Base-by-base conservation (phyloP, 2,888 invertebrate species). In the Aromia moschata region DNA sequence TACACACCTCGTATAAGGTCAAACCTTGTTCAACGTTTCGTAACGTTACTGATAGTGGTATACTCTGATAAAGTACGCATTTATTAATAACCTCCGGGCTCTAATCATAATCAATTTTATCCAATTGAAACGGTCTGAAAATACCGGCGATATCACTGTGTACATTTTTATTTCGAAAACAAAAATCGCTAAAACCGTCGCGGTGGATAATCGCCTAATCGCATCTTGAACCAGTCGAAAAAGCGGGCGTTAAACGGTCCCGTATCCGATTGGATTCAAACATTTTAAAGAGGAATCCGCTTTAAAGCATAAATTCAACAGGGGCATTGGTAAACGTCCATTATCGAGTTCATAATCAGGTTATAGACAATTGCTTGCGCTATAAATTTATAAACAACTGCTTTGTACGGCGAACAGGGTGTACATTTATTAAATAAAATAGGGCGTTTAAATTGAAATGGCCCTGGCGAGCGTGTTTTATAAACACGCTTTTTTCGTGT, bases 301-400 rank as follows among this genome's bases (percentile, higher is more conserved):
- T 43, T 43, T 43, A 14, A 43, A 43, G 10, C 43, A 43, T 43
- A 43, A 43, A 43, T 43, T 43, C 43, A 25, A 17, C 11, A 12
- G 25, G 18, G 18, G 20, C 25, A 43, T 43, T 43, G 43, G 43
- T 43, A 20, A 20, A 12, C 25, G 43, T 14, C 43, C 43, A 43
- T 43, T 43, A 43, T 43, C 43, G 20, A 43, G 43, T 43, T 43
- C 43, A 43, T 43, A 43, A 43, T 43, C 43, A 25, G 43, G 43
- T 43, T 43, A 43, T 43, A 43, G 43, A 43, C 43, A 43, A 43
- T 43, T 25, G 43, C 20, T 14, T 25, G 12, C 20, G 25, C 43
- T 43, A 43, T 43, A 43, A 43, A 43, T 43, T 25, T 43, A 20
- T 43, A 43, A 43, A 43, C 43, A 43, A 25, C 43, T 43, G 43